Evolutionary conservation across 2,113 vertebrate genomes (phyloP).

Genomic region (Perca fluviatilis): DNA sequence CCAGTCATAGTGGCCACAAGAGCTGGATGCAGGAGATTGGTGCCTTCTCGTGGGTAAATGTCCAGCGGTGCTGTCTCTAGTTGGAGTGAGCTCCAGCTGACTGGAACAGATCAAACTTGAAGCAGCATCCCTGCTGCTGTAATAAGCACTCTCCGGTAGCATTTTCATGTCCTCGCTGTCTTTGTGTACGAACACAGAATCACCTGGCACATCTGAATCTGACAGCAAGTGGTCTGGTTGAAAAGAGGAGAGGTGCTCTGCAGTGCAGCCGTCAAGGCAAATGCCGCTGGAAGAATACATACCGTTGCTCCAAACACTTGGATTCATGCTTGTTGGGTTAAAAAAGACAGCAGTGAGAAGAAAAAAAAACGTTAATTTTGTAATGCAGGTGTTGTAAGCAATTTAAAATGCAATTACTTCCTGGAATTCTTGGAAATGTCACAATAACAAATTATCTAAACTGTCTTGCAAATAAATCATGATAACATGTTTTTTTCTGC

Average conservation of each 20-base stretch:
- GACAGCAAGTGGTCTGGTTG: constrained; percentile 53
- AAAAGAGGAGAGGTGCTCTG: constrained; percentile 66
- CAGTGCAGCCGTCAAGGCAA: constrained; percentile 57
- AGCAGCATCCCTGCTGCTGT: constrained; percentile 59
- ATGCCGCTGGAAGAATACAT: constrained; percentile 60
- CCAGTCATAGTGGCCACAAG: constrained; percentile 66
- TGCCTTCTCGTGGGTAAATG: constrained; percentile 50
- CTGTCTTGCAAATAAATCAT: background rate
- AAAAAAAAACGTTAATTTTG: background rate
- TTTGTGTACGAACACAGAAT: constrained; percentile 77
- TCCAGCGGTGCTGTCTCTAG: constrained; percentile 52
- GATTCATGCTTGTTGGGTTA: constrained; percentile 59
- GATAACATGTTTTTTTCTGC: background rate
- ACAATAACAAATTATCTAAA: background rate
- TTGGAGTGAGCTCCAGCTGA: constrained; percentile 55
- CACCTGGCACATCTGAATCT: constrained; percentile 64
- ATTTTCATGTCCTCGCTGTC: constrained; percentile 51
- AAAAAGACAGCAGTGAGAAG: background rate
- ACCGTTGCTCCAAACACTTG: constrained; percentile 67
- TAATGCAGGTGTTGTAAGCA: background rate
- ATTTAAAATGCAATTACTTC: background rate
- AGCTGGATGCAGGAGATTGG: constrained; percentile 22
- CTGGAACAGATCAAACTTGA: constrained; percentile 53
- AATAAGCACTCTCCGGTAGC: constrained; percentile 68
- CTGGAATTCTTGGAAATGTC: background rate